phyloP scores from a whole-genome alignment of 2,888 invertebrate genomes.

The Diplazon laetatorius region DNA sequence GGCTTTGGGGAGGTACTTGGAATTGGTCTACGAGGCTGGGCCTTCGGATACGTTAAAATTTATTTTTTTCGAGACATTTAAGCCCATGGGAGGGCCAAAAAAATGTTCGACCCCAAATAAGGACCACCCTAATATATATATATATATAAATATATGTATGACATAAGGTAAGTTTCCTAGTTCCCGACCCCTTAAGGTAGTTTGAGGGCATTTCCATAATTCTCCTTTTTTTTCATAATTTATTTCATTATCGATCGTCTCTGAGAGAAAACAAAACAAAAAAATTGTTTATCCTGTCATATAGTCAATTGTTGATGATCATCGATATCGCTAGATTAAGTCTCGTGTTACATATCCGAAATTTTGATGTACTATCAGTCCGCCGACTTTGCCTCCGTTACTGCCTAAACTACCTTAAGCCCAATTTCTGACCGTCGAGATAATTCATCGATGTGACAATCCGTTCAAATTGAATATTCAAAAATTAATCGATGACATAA shows the following conservation, averaged over 20 bases:
- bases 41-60: no score
- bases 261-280: no score
- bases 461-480: not conserved
- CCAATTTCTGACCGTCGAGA: conserved; percentile 30
- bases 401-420: conserved; percentile 30
- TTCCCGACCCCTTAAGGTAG: conserved; percentile 42
- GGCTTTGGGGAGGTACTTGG: no score
- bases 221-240: no score
- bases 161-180: conserved; percentile 43
- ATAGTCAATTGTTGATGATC: not conserved
- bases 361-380: not conserved
- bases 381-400: not conserved
- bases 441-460: not conserved
- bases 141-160: conserved; percentile 40
- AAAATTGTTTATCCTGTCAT: no score
- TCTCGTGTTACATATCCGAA: not conserved
- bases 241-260: no score
- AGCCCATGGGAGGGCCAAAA: no score
- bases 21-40: no score
- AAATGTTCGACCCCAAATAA: no score
- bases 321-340: conserved; percentile 14
- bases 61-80: no score
- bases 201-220: conserved; percentile 18
- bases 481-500: not conserved
- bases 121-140: no score